A percentile compares a stretch with the other conserved stretches of the same genome.
Conservation (phyloP, 2,888 invertebrate genomes). For the Euzophera pinguis region DNA sequence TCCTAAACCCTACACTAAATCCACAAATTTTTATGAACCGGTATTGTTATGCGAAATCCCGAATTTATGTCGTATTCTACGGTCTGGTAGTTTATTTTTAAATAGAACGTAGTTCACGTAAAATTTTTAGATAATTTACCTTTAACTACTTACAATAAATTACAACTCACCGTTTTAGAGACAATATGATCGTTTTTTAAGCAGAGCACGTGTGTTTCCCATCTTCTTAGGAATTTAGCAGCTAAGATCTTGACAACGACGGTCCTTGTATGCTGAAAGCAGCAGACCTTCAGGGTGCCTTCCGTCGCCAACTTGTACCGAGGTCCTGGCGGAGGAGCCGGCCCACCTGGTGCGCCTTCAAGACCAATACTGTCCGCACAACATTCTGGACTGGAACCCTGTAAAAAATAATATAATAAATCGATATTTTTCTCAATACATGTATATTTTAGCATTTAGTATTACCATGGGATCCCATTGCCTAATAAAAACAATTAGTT, state of each 20-base stretch:
- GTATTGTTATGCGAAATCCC: too few species aligned
- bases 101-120: too few species aligned
- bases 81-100: too few species aligned
- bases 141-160: too few species aligned
- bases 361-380: slow-evolving; percentile 65
- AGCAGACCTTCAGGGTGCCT: slow-evolving; percentile 86
- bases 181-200: slow-evolving; percentile 84
- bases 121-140: too few species aligned
- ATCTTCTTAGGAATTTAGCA: slow-evolving; percentile 86
- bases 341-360: slow-evolving; percentile 54
- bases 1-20: too few species aligned
- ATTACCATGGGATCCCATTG: too few species aligned
- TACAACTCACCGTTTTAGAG: slow-evolving; percentile 84
- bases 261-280: slow-evolving; percentile 87
- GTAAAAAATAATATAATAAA: slow-evolving; percentile 32
- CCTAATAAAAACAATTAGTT: too few species aligned
- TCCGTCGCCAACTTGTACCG: slow-evolving; percentile 85
- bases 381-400: slow-evolving; percentile 79
- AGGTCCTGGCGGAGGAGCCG: slow-evolving; percentile 76
- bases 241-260: slow-evolving; percentile 89
- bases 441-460: background rate
- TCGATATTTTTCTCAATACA: background rate
- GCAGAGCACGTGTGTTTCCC: slow-evolving; percentile 87
- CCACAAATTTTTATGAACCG: too few species aligned
- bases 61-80: too few species aligned